Base-by-base conservation (phyloP, 2,888 invertebrate species). In the Beris chalybata region DNA sequence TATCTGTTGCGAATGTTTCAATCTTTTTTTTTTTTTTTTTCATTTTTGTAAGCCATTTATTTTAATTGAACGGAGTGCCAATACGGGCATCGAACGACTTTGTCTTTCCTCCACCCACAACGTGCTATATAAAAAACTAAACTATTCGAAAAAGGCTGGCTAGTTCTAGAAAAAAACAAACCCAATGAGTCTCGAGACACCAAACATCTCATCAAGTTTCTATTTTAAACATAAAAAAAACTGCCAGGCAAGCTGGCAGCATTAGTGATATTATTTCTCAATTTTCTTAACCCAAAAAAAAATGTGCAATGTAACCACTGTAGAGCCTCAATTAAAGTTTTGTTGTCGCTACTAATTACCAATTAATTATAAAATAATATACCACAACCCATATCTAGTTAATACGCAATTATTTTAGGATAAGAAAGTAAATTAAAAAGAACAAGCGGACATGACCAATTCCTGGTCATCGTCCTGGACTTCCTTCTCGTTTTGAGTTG, bases 81-180 rank as follows among this genome's bases (percentile, higher is more conserved):
- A 61, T 38, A 38, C 38, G 61, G 52, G 48, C 61, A 44, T 61
- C 38, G 52, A 52, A 5, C 29, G 61, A 50, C 43, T 61, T 38
- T 61, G 61, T 47, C 22, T 22, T 22, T 22, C 58, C 58, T 59
- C 29, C 29, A 57, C 30, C n/a, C 32, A 31, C 22, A 59, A 15
- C 38, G 48, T 50, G 61, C 61, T 50, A 61, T 52, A 61, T 53
- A 53, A n/a, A 55, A 9, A 38, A 59, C 12, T 31, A n/a, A 59
- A 59, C 61, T 61, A 50, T 38, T 15, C 48, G 52, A 61, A 61
- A n/a, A 61, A 61, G 61, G 61, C 61, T 61, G 61, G 61, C 52
- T 61, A 61, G 50, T 61, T 61, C 32, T 61, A 61, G 50, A 50
- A 52, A 61, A 38, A 32, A n/a, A 56, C 13, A 50, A 32, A 55